Evolutionary conservation across 2,797 vertebrate species (phyloP).

Genomic region (Varecia variegata): DNA sequence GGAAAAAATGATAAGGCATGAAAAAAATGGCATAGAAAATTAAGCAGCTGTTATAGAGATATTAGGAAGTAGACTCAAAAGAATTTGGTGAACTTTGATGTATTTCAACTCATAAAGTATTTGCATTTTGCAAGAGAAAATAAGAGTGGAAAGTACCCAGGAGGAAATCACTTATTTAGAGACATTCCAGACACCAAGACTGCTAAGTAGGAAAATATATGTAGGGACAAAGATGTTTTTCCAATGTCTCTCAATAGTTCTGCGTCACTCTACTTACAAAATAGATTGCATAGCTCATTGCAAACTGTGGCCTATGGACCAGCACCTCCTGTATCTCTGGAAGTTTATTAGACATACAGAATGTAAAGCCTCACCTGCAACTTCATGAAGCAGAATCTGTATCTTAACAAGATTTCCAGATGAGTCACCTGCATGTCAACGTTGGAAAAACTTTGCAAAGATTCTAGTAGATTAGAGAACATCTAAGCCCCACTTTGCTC

Average conservation of each 20-base stretch:
- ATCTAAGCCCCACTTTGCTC: neutral
- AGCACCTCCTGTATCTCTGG: neutral
- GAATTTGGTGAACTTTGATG: neutral
- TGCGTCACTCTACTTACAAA: neutral
- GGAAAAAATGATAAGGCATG: neutral
- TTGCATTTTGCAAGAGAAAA: neutral
- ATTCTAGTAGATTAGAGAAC: neutral
- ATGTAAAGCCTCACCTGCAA: neutral
- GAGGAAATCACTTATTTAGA: neutral
- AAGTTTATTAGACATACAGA: neutral
- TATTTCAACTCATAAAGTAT: neutral
- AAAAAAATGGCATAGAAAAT: neutral
- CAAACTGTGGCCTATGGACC: neutral
- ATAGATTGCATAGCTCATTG: neutral
- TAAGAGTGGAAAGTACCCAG: neutral
- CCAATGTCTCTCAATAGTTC: neutral
- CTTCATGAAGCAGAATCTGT: neutral
- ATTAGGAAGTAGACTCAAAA: neutral
- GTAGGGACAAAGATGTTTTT: neutral
- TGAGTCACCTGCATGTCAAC: neutral
- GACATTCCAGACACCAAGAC: neutral
- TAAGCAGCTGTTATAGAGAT: neutral
- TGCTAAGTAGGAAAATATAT: neutral
- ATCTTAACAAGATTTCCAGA: neutral
- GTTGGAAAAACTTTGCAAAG: neutral